Evolutionary conservation across 2,113 vertebrate genomes (phyloP), one percentile per base, ranked within the genome.

Genomic region (Naja naja): DNA sequence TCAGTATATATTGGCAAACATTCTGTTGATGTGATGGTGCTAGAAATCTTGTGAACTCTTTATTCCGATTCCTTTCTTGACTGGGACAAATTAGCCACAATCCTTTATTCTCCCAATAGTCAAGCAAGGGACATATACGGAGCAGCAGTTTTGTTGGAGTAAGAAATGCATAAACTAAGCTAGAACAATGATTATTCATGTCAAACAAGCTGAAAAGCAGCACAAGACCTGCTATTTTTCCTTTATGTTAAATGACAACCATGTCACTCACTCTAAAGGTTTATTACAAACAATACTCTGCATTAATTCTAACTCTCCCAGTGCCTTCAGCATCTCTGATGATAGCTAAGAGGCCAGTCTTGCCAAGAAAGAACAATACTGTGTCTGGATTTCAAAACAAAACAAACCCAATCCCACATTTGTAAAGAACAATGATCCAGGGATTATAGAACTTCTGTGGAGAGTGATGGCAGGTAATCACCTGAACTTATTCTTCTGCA

Each of bases 391-490:
- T 93, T 54, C 87, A 53, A 69, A 0, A 12, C 11, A 52, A 52
- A 52, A 52, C 11, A 2, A 52, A 12, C 49, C 49, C 22, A 45
- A 89, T 56, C 34, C 81, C 23, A 16, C 47, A 69, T 23, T 54
- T 52, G 12, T 12, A 87, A 64, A 94, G 91, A 47, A 91, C 0
- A 0, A 55, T 88, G 93, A 94, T 94, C 52, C 1, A 93, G 94
- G 0, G 0, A 43, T 90, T 54, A 93, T 53, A 93, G 90, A 54
- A 94, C 69, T 54, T 14, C 87, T 94, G 92, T 0, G 43, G 69
- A 93, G 94, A 93, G 91, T 54, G 54, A 91, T 0, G 0, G 53
- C 53, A 87, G 34, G 22, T 56, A 90, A 93, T 87, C 25, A 5
- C 87, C 89, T 16, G 43, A 92, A 92, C 0, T 0, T 87, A 91